phyloP scores from a whole-genome alignment of 2,113 vertebrate genomes.

The Neotoma lepida region DNA sequence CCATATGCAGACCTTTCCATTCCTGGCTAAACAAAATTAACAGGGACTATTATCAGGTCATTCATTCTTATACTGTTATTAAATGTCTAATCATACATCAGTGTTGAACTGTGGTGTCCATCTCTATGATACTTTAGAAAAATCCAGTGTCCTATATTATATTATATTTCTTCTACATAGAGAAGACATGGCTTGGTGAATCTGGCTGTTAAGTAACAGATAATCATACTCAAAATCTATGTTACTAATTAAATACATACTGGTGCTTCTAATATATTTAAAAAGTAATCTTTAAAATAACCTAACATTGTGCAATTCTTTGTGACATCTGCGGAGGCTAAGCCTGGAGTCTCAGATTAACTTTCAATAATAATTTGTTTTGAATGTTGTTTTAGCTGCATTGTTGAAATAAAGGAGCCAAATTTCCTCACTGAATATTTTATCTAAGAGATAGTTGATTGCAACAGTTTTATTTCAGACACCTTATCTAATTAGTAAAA shows the following conservation, averaged over 20 bases:
- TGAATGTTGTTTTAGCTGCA: not conserved
- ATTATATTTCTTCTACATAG: not conserved
- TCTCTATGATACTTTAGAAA: not conserved
- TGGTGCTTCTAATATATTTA: not conserved
- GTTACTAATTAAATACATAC: not conserved
- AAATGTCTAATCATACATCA: not conserved
- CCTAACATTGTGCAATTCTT: slow-evolving; percentile 1
- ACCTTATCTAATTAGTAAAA: slow-evolving; percentile 38
- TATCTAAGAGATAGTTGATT: slow-evolving; percentile 33
- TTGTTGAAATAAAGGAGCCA: slow-evolving; percentile 35
- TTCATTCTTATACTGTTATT: not conserved
- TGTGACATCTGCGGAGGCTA: not conserved
- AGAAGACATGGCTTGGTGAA: not conserved
- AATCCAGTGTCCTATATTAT: not conserved
- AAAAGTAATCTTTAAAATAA: slow-evolving; percentile 44
- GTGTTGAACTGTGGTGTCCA: not conserved
- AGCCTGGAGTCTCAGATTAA: not conserved
- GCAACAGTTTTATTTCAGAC: slow-evolving; percentile 41
- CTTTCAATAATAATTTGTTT: slow-evolving; percentile 28
- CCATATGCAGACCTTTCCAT: not conserved
- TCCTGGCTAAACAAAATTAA: not conserved
- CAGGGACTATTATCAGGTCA: not conserved
- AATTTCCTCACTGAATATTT: not conserved
- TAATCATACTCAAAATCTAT: not conserved
- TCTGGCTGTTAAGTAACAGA: not conserved